Evolutionary conservation across 2,797 vertebrate genomes (phyloP).

Genomic region (Rousettus madagascariensis): DNA sequence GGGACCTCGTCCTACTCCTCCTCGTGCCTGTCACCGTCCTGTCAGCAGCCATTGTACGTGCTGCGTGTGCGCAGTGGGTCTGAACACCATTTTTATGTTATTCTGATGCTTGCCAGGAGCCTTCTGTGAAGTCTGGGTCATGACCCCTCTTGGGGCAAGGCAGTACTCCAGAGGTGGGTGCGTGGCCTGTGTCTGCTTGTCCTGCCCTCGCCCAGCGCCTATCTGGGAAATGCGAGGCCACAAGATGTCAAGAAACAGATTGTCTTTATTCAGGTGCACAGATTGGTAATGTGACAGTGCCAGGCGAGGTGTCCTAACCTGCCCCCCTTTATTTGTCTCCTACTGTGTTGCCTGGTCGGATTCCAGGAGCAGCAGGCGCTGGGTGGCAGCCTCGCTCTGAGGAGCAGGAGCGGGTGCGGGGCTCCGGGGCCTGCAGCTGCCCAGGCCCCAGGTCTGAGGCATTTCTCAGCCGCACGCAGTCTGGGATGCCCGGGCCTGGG

Average conservation of each 20-base stretch:
- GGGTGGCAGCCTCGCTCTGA: background rate
- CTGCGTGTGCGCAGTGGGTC: background rate
- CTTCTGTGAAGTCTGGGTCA: background rate
- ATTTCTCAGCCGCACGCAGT: background rate
- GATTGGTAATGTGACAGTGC: background rate
- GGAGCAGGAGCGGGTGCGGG: background rate
- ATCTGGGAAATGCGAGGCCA: background rate
- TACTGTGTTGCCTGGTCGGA: background rate
- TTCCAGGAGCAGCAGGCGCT: background rate
- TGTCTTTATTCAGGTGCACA: conserved; percentile 19
- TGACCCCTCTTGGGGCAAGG: too few species aligned
- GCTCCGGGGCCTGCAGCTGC: background rate
- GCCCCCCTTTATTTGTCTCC: background rate
- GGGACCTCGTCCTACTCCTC: background rate
- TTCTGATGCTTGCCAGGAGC: too few species aligned
- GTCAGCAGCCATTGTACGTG: background rate
- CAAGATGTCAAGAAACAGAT: background rate
- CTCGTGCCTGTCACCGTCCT: background rate
- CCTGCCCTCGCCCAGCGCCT: background rate
- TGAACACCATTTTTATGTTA: too few species aligned
- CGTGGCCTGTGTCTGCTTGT: background rate
- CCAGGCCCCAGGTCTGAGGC: background rate
- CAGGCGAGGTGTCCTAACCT: background rate
- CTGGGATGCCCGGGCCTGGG: background rate
- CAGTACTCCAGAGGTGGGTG: too few species aligned